Evolutionary conservation across 2,113 vertebrate genomes (phyloP).

Genomic region (Brienomyrus longianalis): DNA sequence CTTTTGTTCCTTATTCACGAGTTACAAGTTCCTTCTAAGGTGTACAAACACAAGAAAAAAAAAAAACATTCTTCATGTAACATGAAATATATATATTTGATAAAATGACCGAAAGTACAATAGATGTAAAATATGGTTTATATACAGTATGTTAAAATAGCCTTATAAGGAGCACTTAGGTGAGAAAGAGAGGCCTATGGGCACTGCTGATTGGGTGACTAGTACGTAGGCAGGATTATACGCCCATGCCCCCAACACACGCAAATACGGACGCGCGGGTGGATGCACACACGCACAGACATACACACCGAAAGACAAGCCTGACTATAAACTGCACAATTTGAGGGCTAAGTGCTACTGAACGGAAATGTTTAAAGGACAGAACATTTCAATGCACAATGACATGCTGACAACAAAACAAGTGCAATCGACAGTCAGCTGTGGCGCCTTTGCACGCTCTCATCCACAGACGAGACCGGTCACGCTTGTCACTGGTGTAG

Average conservation of each 20-base stretch:
- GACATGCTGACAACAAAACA: not conserved
- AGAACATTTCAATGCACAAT: not conserved
- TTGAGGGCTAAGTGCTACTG: constrained; percentile 29
- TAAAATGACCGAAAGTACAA: constrained; percentile 47
- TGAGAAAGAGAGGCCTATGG: constrained; percentile 26
- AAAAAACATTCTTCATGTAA: constrained; percentile 54
- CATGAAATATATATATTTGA: constrained; percentile 45
- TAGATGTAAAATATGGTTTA: constrained; percentile 42
- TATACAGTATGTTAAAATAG: constrained; percentile 49
- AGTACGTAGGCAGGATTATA: constrained; percentile 16
- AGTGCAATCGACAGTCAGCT: not conserved
- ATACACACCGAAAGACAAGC: not conserved
- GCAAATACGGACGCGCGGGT: not conserved
- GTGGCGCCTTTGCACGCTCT: not conserved
- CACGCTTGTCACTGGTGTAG: not conserved
- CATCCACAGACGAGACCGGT: not conserved
- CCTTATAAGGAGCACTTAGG: constrained; percentile 33
- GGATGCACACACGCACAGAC: not conserved
- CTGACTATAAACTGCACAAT: constrained; percentile 10
- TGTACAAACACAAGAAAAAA: constrained; percentile 44
- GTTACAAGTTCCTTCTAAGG: constrained; percentile 43
- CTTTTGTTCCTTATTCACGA: constrained; percentile 41
- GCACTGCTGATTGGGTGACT: constrained; percentile 18
- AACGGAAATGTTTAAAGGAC: constrained; percentile 11
- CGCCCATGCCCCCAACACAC: not conserved